These are phyloP conservation scores for Bryconaethiops microstoma DNA, from an alignment of 2,797 vertebrate species.

Conservation along the genomic window DNA sequence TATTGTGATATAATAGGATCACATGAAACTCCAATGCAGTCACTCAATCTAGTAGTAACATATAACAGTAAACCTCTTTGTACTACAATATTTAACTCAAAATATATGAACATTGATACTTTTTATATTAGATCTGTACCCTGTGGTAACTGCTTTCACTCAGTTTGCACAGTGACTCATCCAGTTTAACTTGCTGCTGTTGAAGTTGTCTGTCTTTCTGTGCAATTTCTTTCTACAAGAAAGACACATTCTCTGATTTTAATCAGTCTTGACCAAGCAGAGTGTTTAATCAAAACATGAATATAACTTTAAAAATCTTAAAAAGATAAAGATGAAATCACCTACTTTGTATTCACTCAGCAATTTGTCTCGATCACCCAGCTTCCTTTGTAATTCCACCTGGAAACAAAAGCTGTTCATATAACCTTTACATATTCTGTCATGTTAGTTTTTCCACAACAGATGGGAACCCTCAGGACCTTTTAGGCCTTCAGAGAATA, in stretches of 20 bases:
- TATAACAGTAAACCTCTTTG: not conserved
- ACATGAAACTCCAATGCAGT: not conserved
- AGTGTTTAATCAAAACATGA: not conserved
- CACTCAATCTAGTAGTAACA: slow-evolving; percentile 6
- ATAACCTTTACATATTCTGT: not conserved
- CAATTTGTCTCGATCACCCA: slow-evolving; percentile 87
- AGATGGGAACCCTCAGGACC: too few species aligned
- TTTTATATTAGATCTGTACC: slow-evolving; percentile 70
- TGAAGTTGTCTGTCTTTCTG: slow-evolving; percentile 92
- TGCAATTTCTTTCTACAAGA: slow-evolving; percentile 81
- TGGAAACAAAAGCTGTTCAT: slow-evolving; percentile 60
- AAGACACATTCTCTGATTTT: slow-evolving; percentile 8
- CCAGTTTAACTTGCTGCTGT: slow-evolving; percentile 89
- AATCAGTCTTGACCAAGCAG: not conserved
- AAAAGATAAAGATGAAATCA: not conserved
- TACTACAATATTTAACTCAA: not conserved
- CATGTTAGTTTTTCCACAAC: too few species aligned
- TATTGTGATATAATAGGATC: not conserved
- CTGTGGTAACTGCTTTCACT: slow-evolving; percentile 83
- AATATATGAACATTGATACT: not conserved
- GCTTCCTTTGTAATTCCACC: slow-evolving; percentile 91
- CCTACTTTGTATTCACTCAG: slow-evolving; percentile 89
- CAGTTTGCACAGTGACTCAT: slow-evolving; percentile 85
- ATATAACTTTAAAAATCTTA: not conserved
- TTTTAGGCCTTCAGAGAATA: too few species aligned